phyloP scores from a whole-genome alignment of 1,140 invertebrate species.

The Myzus persicae region DNA sequence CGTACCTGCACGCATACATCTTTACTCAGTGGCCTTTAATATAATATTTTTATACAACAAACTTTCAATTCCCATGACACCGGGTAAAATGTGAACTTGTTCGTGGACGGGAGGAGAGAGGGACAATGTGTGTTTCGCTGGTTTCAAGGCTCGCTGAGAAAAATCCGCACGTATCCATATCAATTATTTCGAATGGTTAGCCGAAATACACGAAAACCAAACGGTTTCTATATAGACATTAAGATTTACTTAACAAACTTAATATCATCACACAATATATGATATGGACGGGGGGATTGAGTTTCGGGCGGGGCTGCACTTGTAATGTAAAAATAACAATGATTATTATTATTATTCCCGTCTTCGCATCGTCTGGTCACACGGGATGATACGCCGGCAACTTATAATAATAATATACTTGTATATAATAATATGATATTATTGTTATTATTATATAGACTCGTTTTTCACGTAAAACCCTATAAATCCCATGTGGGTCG shows the following conservation, averaged over 20 bases:
- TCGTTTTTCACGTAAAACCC: background rate
- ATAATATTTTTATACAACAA: background rate
- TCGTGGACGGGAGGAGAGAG: accelerated
- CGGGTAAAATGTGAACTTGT: background rate
- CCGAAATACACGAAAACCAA: background rate
- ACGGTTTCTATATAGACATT: background rate
- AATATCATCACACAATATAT: background rate
- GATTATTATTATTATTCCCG: background rate
- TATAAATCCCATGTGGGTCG: background rate
- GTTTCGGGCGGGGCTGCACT: background rate
- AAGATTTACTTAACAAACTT: background rate
- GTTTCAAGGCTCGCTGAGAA: background rate
- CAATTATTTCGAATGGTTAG: background rate
- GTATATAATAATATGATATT: background rate
- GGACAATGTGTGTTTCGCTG: background rate
- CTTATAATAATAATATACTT: background rate
- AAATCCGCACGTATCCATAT: background rate
- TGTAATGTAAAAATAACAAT: background rate
- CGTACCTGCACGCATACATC: no score
- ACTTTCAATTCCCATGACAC: background rate
- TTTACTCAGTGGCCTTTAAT: background rate
- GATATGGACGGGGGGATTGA: background rate
- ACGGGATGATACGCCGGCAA: background rate
- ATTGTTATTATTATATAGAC: background rate
- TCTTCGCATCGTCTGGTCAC: background rate